Base-by-base conservation (phyloP, 2,888 invertebrate species). In the Archips xylosteana region DNA sequence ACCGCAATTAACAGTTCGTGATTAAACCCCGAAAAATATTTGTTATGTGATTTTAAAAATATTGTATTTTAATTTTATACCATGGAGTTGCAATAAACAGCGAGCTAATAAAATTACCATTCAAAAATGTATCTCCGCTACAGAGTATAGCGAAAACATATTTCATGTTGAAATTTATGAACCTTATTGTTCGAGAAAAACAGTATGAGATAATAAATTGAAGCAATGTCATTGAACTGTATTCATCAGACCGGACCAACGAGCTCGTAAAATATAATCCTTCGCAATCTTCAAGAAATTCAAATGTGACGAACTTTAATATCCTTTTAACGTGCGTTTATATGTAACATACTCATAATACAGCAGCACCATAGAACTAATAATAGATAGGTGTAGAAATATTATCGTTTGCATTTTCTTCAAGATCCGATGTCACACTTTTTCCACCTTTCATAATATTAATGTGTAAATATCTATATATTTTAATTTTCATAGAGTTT, bases 241-340 rank as follows among this genome's bases (percentile, higher is more conserved):
- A 47, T 32, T 47, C 63, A 47, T 45, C 63, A 47, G 47, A 63
- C 63, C 63, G 63, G 63, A 42, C 62, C 62, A 45, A 32, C 32
- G 57, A 3, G 63, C 47, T 63, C 32, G 32, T 47, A 13, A 63
- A 63, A 63, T 47, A 13, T 32, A 34, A 63, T 47, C 62, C 45
- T 62, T 62, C 10, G 36, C 13, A 45, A 57, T 23, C 57, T 57
- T 57, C 32, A 57, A 57, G 57, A 10, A 57, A 12, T 57, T 57
- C 3, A 32, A 57, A 32, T 12, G 10, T 32, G 57, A 57, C 57
- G 12, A 57, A 57, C 57, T 57, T 57, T 12, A 32, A 32, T 10
- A 57, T 32, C 10, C 32, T 32, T 23, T 62, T 60, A n/a, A 45
- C 23, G 23, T 23, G 12, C 62, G 13, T 62, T 12, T 42, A 62